These are phyloP conservation scores for Tenualosa thibaudeaui DNA, from an alignment of 2,797 vertebrate genomes.

Conservation along the genomic window DNA sequence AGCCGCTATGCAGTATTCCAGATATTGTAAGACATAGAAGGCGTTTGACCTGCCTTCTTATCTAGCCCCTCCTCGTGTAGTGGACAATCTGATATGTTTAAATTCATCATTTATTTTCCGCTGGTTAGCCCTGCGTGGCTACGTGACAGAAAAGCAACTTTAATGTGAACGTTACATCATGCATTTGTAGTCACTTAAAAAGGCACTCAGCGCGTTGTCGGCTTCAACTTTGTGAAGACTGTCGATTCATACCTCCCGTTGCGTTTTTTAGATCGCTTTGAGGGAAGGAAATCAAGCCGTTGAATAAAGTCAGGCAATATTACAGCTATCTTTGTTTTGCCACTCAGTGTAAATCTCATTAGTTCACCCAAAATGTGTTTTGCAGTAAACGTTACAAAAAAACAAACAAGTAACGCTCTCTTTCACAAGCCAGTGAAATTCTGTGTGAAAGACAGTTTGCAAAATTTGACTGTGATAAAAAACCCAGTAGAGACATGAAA, in stretches of 20 bases:
- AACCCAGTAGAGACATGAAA: neutral
- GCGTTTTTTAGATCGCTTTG: neutral
- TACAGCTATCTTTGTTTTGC: neutral
- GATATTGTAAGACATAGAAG: neutral
- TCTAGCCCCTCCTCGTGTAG: neutral
- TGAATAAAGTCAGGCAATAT: constrained; percentile 4
- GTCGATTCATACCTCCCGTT: neutral
- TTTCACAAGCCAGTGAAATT: neutral
- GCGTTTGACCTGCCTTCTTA: neutral
- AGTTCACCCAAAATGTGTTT: constrained; percentile 10
- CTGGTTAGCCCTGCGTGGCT: neutral
- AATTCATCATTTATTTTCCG: neutral
- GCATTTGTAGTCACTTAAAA: constrained; percentile 29
- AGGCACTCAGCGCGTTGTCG: constrained; percentile 13
- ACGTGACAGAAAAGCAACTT: constrained; percentile 3
- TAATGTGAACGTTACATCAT: constrained; percentile 35
- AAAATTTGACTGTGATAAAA: neutral
- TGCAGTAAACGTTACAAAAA: neutral
- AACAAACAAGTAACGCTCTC: neutral
- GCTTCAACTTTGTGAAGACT: constrained; percentile 12
- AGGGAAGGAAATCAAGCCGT: neutral
- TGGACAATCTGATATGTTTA: neutral
- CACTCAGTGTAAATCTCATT: neutral
- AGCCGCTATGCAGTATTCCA: constrained; percentile 26
- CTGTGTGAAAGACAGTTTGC: neutral